These are phyloP conservation scores for Protophormia terraenovae DNA, from an alignment of 2,888 invertebrate species.

Conservation along the genomic window DNA sequence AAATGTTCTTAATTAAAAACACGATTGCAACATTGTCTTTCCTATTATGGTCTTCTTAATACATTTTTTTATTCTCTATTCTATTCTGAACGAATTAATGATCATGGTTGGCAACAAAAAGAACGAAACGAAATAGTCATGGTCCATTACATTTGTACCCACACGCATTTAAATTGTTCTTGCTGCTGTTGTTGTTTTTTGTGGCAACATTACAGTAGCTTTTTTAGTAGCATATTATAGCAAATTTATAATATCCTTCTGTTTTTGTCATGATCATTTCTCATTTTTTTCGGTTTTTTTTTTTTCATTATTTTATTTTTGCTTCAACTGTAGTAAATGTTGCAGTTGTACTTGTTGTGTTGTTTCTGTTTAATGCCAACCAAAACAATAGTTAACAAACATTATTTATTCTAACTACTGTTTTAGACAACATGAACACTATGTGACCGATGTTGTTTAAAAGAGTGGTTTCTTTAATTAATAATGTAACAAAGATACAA, in stretches of 20 bases:
- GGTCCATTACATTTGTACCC: constrained; percentile 57
- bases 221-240: constrained; percentile 66
- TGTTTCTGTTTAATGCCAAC: constrained; percentile 54
- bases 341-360: constrained; percentile 27
- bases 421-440: constrained; percentile 49
- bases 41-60: background rate
- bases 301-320: background rate
- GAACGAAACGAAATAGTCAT: constrained; percentile 21
- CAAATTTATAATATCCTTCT: constrained; percentile 69
- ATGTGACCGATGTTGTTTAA: constrained; percentile 12
- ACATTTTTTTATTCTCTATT: background rate
- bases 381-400: constrained; percentile 67
- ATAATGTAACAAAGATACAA: too few species aligned
- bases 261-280: constrained; percentile 69
- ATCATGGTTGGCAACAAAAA: background rate
- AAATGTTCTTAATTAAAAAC: constrained; percentile 4
- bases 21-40: constrained; percentile 14
- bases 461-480: background rate
- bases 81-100: constrained; percentile 39
- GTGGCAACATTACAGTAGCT: constrained; percentile 52
- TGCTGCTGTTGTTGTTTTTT: constrained; percentile 12
- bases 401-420: constrained; percentile 68
- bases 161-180: constrained; percentile 52
- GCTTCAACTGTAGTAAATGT: constrained; percentile 18
- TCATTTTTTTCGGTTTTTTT: constrained; percentile 46